Evolutionary conservation across 2,113 vertebrate species (phyloP).

Genomic region (Microcebus ravelobensis): DNA sequence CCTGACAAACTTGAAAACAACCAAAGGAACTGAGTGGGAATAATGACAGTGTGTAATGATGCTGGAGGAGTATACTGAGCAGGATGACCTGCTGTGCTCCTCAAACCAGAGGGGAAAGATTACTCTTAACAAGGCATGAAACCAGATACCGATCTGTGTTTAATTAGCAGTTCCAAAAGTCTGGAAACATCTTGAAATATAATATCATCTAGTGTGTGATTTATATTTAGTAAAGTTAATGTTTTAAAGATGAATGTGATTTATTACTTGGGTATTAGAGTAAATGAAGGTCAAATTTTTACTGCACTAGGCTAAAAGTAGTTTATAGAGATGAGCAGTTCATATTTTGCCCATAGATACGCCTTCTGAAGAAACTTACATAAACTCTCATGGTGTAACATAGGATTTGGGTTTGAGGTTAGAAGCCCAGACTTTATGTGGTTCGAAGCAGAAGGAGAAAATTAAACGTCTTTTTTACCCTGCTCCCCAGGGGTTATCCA

Average conservation of each 20-base stretch:
- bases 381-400: not conserved
- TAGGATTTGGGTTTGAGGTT: not conserved
- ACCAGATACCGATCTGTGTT: constrained; percentile 59
- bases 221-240: constrained; percentile 13
- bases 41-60: constrained; percentile 15
- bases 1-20: constrained; percentile 59
- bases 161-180: constrained; percentile 61
- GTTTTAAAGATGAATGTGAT: constrained; percentile 37
- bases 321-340: not conserved
- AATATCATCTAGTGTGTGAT: constrained; percentile 38
- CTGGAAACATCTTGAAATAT: constrained; percentile 64
- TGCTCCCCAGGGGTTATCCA: not conserved
- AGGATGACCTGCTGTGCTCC: constrained; percentile 48
- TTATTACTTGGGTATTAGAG: constrained; percentile 29
- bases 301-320: not conserved
- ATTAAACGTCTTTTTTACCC: not conserved
- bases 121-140: constrained; percentile 11
- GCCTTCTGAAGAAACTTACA: not conserved
- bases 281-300: not conserved
- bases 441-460: not conserved
- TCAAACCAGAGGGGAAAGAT: not conserved
- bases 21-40: constrained; percentile 58
- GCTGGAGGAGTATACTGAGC: not conserved
- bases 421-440: not conserved
- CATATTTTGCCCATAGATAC: not conserved